Evolutionary conservation across 2,888 invertebrate species (phyloP), one percentile per base, ranked within the genome.

Genomic region (Pachliopta kotzebuea): DNA sequence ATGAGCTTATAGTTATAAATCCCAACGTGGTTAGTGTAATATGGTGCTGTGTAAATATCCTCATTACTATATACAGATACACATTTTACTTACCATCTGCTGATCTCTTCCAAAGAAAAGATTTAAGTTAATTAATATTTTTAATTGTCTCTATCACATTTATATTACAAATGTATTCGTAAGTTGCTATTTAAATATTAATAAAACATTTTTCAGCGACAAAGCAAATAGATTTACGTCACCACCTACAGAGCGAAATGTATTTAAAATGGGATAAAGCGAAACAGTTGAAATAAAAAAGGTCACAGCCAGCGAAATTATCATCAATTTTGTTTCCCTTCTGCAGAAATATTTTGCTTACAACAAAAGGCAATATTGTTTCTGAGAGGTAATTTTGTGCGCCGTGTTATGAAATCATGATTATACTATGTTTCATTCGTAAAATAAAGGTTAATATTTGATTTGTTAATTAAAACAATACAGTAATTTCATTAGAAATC

Each of bases 331-430:
- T 54, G 60, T 56, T 60, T 60, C 50, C 55, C 56, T 72, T 65
- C 68, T 68, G 68, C 65, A 60, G 65, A 58, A 64, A 62, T 60
- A 60, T 66, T 60, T 60, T 49, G 57, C 50, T 55, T 50, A 66
- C 50, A 60, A 56, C 62, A 66, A 60, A 57, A 42, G 53, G 53
- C 50, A 53, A 50, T 62, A 49, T 62, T 66, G 66, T 67, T 65
- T 21, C 42, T 45, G 49, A 37, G 56, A 56, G 52, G 26, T 60
- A 60, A 63, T 63, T 55, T 56, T 42, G 60, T 31, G 42, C 42
- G 61, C 45, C 49, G 49, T 54, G 55, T 58, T 54, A 59, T 54
- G 63, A 55, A 58, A 45, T 63, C 63, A 23, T n/a, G 58, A 14
- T 52, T 26, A 49, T 42, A 8, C 14, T 37, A 14, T 37, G 42